Evolutionary conservation across 2,797 vertebrate species (phyloP).

Genomic region (Mus spretus): DNA sequence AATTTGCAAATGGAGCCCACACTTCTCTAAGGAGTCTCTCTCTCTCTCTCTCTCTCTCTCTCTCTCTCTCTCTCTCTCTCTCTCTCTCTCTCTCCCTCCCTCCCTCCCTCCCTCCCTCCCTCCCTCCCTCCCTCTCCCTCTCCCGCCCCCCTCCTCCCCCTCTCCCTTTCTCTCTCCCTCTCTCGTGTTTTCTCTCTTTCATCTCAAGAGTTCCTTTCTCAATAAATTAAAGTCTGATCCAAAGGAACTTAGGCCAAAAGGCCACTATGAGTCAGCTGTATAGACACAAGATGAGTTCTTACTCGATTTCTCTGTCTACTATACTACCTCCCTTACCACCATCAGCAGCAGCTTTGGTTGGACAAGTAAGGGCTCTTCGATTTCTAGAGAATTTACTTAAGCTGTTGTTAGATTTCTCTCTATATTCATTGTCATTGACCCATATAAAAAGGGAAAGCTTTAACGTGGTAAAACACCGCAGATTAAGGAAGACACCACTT

Average conservation of each 20-base stretch:
- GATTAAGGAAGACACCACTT: slow-evolving; percentile 1
- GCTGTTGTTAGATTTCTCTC: background rate
- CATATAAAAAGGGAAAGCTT: slow-evolving; percentile 8
- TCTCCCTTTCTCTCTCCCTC: no score
- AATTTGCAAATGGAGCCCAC: slow-evolving; percentile 78
- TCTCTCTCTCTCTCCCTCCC: background rate
- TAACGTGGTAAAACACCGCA: slow-evolving; percentile 14
- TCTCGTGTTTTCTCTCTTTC: slow-evolving; percentile 77
- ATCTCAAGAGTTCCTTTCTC: slow-evolving; percentile 64
- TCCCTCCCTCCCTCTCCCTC: background rate
- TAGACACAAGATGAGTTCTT: slow-evolving; percentile 48
- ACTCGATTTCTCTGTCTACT: background rate
- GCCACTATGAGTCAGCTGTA: background rate
- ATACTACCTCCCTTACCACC: background rate
- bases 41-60: no score
- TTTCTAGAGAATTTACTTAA: background rate
- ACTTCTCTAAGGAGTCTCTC: background rate
- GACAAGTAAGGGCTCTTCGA: slow-evolving; percentile 15
- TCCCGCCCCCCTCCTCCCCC: no score
- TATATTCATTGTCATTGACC: slow-evolving; percentile 28
- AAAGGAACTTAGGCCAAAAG: background rate
- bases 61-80: background rate
- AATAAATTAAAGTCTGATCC: slow-evolving; percentile 65
- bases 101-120: no score
- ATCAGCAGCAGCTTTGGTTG: background rate